Conservation (phyloP, 2,888 invertebrate genomes). For the Pterostichus niger region DNA sequence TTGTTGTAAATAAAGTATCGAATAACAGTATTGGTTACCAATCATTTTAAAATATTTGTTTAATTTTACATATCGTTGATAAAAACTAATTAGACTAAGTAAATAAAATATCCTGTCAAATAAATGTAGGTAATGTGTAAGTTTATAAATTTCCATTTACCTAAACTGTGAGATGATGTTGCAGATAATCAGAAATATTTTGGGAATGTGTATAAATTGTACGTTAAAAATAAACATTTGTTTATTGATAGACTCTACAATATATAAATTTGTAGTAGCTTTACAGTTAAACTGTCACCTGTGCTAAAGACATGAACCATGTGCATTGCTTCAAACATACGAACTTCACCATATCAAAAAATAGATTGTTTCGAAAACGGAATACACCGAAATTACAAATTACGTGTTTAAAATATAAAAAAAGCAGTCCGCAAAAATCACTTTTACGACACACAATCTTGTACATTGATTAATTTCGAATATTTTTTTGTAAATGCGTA, state of each 20-base stretch:
- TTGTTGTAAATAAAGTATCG: neutral
- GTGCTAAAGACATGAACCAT: neutral
- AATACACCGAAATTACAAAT: too few species aligned
- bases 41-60: too few species aligned
- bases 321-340: neutral
- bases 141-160: neutral
- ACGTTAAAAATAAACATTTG: slow-evolving; percentile 5
- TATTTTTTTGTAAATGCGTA: too few species aligned
- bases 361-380: too few species aligned
- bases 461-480: too few species aligned
- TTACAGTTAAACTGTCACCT: neutral
- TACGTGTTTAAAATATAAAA: too few species aligned
- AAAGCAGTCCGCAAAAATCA: too few species aligned
- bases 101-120: too few species aligned
- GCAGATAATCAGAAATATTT: neutral
- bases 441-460: too few species aligned
- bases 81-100: too few species aligned
- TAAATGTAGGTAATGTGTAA: too few species aligned
- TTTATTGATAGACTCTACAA: neutral
- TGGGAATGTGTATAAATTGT: neutral
- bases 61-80: too few species aligned
- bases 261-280: neutral
- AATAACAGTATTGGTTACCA: neutral
- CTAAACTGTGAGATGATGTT: neutral
- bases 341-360: neutral